Conservation (phyloP, 2,113 vertebrate species). For the Nicator chloris region DNA sequence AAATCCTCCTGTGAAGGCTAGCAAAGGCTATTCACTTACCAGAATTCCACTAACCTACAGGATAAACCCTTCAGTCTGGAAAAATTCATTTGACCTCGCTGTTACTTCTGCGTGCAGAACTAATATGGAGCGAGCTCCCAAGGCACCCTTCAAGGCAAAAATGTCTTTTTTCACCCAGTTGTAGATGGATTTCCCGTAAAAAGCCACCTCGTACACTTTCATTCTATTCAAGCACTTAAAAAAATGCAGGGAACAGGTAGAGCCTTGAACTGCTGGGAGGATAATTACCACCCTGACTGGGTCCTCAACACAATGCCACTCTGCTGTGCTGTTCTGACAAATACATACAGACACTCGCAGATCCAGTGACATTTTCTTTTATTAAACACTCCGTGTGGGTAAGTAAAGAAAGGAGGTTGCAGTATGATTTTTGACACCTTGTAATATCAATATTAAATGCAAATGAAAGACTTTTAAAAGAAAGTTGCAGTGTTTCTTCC, state of each 20-base stretch:
- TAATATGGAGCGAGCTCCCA: not conserved
- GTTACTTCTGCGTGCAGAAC: not conserved
- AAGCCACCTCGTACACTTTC: not conserved
- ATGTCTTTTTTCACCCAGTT: not conserved
- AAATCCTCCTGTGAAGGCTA: not conserved
- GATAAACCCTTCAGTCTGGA: not conserved
- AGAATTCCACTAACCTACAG: not conserved
- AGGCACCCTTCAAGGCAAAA: not conserved
- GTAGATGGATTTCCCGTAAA: not conserved
- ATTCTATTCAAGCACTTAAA: not conserved
- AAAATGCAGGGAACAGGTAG: not conserved
- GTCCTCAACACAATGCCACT: slow-evolving; percentile 8
- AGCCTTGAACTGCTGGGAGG: not conserved
- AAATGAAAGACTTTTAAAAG: not conserved
- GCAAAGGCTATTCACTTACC: not conserved
- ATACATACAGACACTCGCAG: not conserved
- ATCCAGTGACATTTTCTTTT: slow-evolving; percentile 22
- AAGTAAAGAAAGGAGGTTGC: slow-evolving; percentile 3
- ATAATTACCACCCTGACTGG: slow-evolving; percentile 33
- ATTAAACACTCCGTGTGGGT: slow-evolving; percentile 11
- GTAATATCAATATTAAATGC: slow-evolving; percentile 4
- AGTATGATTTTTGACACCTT: not conserved
- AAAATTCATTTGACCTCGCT: not conserved
- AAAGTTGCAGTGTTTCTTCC: not conserved
- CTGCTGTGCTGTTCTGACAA: slow-evolving; percentile 26